Base-by-base conservation (phyloP, 2,888 invertebrate species). In the Hyles lineata region DNA sequence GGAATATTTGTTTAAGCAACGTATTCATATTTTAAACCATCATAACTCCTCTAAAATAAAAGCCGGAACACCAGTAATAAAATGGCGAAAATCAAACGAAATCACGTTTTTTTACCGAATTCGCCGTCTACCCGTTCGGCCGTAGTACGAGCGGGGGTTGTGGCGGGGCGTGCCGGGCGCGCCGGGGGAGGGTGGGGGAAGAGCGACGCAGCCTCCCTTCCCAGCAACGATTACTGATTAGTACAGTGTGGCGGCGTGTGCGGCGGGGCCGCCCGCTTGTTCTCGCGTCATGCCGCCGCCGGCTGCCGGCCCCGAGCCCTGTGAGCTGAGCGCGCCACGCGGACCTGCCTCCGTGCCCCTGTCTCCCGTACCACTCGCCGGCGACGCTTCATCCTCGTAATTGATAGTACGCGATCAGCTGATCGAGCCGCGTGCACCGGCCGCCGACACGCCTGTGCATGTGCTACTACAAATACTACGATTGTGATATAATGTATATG, bases 201-300 rank as follows among this genome's bases (percentile, higher is more conserved):
- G 87, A 87, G 90, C 89, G 90, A 90, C 93, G 92, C 94, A 94
- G 94, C 94, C 93, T 94, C 94, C 91, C 92, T 91, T 89, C 92
- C 91, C 92, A 90, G 89, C 95, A 95, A 95, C 95, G 95, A 95
- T 95, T 95, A 95, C 95, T 95, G 95, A 95, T 95, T 95, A 95
- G 95, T 67, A 63, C 63, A 67, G 67, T 95, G 92, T 92, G 92
- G 90, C 92, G 92, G 92, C 89, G 91, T 84, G 90, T 87, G 89
- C 89, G 92, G 92, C 90, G 88, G 87, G 88, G 87, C 86, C 88
- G 90, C 89, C 88, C 91, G 92, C 89, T 85, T 85, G 81, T 83
- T 85, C 82, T 86, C 86, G 82, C 82, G 82, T 80, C 76, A 89
- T 89, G 92, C 89, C 90, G 87, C 89, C 91, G 86, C 88, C 88